Conservation (phyloP, 2,888 invertebrate genomes). For the Antitype chi region DNA sequence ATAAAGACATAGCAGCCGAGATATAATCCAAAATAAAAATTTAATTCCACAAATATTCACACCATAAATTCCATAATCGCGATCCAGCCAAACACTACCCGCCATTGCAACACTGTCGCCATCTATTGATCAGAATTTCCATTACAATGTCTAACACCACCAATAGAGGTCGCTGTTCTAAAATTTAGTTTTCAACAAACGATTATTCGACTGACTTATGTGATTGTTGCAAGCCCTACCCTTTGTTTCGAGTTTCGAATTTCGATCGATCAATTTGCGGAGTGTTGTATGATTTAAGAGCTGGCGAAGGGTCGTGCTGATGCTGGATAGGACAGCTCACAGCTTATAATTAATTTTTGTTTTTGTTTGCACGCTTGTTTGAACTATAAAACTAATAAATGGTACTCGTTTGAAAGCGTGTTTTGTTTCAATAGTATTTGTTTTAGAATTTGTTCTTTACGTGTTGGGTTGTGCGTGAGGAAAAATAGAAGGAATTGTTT, state of each 20-base stretch:
- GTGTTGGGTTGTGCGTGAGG: constrained; percentile 20
- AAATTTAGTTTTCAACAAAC: constrained; percentile 57
- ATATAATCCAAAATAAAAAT: neutral
- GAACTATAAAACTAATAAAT: constrained; percentile 66
- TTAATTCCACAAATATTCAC: neutral
- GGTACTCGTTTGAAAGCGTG: constrained; percentile 51
- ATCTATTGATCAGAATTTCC: constrained; percentile 53
- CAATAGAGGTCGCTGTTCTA: constrained; percentile 64
- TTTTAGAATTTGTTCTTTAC: constrained; percentile 49
- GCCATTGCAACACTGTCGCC: constrained; percentile 49
- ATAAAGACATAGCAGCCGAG: neutral
- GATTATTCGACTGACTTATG: constrained; percentile 66
- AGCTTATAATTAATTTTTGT: constrained; percentile 73
- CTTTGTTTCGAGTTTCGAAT: constrained; percentile 63
- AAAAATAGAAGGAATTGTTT: constrained; percentile 33
- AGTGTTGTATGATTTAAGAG: constrained; percentile 79
- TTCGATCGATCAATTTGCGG: constrained; percentile 77
- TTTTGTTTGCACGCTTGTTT: constrained; percentile 65
- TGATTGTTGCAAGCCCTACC: constrained; percentile 64
- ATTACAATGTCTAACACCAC: constrained; percentile 34
- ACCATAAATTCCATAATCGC: constrained; percentile 22
- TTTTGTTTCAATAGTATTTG: constrained; percentile 48
- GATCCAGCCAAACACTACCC: constrained; percentile 13
- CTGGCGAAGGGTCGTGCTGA: constrained; percentile 86
- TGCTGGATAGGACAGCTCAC: constrained; percentile 73